Base-by-base conservation (phyloP, 2,113 vertebrate species). In the Planiliza haematocheilus region DNA sequence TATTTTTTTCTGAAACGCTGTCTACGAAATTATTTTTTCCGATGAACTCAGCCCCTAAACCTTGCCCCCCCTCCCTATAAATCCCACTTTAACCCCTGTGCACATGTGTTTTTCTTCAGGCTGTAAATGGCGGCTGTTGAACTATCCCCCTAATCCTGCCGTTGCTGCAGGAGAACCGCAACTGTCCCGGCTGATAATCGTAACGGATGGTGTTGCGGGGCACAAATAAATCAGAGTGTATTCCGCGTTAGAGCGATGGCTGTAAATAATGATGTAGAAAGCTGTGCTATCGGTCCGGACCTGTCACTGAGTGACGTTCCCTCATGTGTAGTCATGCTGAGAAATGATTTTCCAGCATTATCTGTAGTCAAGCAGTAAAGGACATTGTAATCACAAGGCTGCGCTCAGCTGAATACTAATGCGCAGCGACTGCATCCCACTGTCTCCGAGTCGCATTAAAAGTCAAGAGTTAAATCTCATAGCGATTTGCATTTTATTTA, bases 391-490 rank as follows among this genome's bases (percentile, higher is more conserved):
- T 74, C 65, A 81, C 30, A 41, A 50, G 16, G 1, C 45, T 14
- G 45, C 4, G 24, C 36, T 45, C 1, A 0, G n/a, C 10, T 62
- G 85, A 84, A 91, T 82, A 74, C 82, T 85, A 85, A 89, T 79
- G 55, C 11, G 17, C 64, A 48, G 41, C 75, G 65, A 74, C 55
- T 66, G 68, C 71, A 52, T 43, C 63, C 48, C 46, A 42, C 38
- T 67, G 69, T 63, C 69, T 77, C 74, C 77, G 74, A 82, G 77
- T 84, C 71, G 83, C 91, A 90, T 85, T 87, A 93, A 92, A 91
- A 90, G 84, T 90, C 93, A 78, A 86, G 90, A 89, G 91, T 87
- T 91, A 91, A 88, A 89, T 86, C 74, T 78, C 38, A n/a, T 7
- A 34, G 2, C 1, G 7, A 70, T 66, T 88, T 86, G 64, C 74